Base-by-base conservation (phyloP, 1,140 invertebrate species). In the Ceratoteleas bidentatus region DNA sequence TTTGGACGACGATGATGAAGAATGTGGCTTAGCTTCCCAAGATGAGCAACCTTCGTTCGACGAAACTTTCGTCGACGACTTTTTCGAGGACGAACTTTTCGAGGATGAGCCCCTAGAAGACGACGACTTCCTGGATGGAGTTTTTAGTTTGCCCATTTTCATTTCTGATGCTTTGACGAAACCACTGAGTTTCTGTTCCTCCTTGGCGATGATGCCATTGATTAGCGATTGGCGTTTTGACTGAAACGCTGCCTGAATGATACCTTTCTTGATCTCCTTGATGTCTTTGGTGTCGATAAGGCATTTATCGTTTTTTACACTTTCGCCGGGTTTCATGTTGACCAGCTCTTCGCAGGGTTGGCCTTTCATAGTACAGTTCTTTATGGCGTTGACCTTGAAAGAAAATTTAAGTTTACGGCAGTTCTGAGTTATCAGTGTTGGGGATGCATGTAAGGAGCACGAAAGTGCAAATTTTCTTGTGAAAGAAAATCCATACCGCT, bases 91-190 rank as follows among this genome's bases (percentile, higher is more conserved):
- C 0, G 8, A 40, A 61, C 40, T 68, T 47, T 56, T 49, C 34
- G 36, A 16, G 13, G 47, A 62, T 6, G 64, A 69, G 43, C 14
- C 68, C 56, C 33, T 65, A 11, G 49, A 58, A 47, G 64, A 49
- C 3, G 15, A 43, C 34, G 2, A 53, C 11, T 60, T 60, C 6
- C 61, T n/a, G 0, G 45, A 65, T 13, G 34, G 52, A 13, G 11
- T 69, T 47, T 24, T 69, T 8, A 32, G 53, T 52, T 14, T 14
- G 6, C 24, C 40, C 24, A 16, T 10, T 24, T 36, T 50, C 43
- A 81, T 64, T 33, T 81, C 78, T 14, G 78, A 81, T 24, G 78
- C 78, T 53, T 38, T 75, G 0, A 81, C 47, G 40, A 81, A 81
- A 52, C 78, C 52, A 8, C 57, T 58, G 13, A 32, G 9, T 50